These are phyloP conservation scores for Drosophila formosana DNA, from an alignment of 2,888 invertebrate genomes.

Conservation along the genomic window DNA sequence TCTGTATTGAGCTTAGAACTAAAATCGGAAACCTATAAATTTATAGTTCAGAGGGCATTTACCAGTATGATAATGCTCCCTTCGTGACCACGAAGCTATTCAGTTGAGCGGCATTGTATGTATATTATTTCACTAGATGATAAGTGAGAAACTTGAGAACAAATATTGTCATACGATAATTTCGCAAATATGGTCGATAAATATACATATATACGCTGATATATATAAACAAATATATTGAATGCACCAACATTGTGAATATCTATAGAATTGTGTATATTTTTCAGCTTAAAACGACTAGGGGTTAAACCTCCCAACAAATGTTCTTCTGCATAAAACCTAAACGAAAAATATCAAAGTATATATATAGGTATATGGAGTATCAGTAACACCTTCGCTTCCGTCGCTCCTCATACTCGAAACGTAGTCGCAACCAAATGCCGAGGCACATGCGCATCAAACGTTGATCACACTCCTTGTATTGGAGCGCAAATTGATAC, in stretches of 20 bases:
- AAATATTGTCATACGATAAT: too few species aligned
- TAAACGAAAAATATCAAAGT: slow-evolving; percentile 1
- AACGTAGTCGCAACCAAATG: slow-evolving; percentile 92
- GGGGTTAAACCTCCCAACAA: neutral
- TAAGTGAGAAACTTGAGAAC: too few species aligned
- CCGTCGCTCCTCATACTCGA: slow-evolving; percentile 74
- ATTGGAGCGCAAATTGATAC: slow-evolving; percentile 85
- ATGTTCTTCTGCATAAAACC: slow-evolving; percentile 6
- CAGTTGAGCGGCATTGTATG: too few species aligned
- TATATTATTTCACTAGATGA: too few species aligned
- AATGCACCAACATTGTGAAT: slow-evolving; percentile 29
- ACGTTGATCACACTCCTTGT: slow-evolving; percentile 86
- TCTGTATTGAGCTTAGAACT: too few species aligned
- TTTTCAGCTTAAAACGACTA: slow-evolving; percentile 12
- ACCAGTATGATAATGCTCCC: too few species aligned
- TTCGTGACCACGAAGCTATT: too few species aligned
- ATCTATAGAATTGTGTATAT: slow-evolving; percentile 11
- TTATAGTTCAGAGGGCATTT: too few species aligned
- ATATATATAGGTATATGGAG: neutral
- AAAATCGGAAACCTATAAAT: too few species aligned
- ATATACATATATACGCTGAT: slow-evolving; percentile 9
- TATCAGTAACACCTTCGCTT: slow-evolving; percentile 16
- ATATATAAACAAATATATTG: slow-evolving; percentile 48
- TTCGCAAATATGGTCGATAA: too few species aligned
- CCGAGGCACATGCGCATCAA: slow-evolving; percentile 93